These are phyloP conservation scores for Trissolcus japonicus DNA, from an alignment of 2,888 invertebrate species.

Conservation along the genomic window DNA sequence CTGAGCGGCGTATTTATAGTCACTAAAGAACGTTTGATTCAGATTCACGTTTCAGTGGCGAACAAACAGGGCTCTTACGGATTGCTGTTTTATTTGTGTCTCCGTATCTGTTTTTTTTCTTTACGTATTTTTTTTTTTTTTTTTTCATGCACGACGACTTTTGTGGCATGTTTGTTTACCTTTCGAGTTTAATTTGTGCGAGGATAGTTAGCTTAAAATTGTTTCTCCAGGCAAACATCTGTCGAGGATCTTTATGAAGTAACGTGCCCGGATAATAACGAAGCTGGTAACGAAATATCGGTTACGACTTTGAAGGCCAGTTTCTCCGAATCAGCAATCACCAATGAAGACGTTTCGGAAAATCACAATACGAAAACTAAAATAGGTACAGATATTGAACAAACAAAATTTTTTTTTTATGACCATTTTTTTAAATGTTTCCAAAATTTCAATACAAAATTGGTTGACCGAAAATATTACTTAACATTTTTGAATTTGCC, in stretches of 20 bases:
- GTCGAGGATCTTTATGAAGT: conserved; percentile 34
- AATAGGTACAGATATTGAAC: conserved; percentile 16
- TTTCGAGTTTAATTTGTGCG: not conserved
- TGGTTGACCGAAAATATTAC: no score
- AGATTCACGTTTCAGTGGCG: conserved; percentile 5
- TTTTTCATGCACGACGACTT: no score
- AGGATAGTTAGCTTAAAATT: not conserved
- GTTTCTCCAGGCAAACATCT: conserved; percentile 10
- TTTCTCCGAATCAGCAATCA: conserved; percentile 24
- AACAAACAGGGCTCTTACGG: not conserved
- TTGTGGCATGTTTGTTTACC: not conserved
- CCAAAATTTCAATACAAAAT: no score
- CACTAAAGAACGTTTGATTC: not conserved
- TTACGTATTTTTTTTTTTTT: not conserved
- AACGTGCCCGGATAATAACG: conserved; percentile 7
- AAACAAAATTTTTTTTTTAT: not conserved
- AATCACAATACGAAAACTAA: not conserved
- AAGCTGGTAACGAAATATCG: not conserved
- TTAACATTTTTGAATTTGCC: not conserved
- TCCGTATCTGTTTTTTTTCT: not conserved
- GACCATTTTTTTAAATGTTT: no score
- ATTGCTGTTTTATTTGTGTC: no score
- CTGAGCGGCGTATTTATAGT: conserved; percentile 9
- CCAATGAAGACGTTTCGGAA: conserved; percentile 1
- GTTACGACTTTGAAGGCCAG: not conserved